Conservation (phyloP, 2,797 vertebrate genomes). For the Liasis olivaceus region DNA sequence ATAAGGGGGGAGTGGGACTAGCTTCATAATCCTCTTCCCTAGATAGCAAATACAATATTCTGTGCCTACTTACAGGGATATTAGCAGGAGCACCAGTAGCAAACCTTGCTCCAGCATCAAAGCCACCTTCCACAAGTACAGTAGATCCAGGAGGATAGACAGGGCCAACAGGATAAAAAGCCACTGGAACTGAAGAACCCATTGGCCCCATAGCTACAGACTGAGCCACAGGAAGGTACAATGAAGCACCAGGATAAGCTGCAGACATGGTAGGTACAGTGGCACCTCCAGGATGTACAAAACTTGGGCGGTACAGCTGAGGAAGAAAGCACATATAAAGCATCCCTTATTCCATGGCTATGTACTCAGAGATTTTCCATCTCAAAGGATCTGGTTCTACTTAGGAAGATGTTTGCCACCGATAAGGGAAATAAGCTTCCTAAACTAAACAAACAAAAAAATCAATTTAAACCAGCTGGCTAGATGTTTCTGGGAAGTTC, state of each 20-base stretch:
- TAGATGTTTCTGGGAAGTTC: background rate
- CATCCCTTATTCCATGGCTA: background rate
- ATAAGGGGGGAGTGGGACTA: background rate
- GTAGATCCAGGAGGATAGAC: slow-evolving; percentile 88
- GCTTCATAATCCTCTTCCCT: background rate
- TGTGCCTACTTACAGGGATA: slow-evolving; percentile 86
- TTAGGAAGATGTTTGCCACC: background rate
- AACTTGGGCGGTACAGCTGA: slow-evolving; percentile 94
- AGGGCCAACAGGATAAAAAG: slow-evolving; percentile 90
- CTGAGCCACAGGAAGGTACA: slow-evolving; percentile 91
- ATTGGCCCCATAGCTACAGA: slow-evolving; percentile 84
- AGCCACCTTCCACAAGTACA: slow-evolving; percentile 88
- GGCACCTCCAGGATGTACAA: slow-evolving; percentile 88
- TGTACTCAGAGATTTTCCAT: background rate
- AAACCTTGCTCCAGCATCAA: slow-evolving; percentile 90
- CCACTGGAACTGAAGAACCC: slow-evolving; percentile 90
- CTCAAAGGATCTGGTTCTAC: background rate
- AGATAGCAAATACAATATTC: rapidly evolving
- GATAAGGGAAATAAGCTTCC: background rate
- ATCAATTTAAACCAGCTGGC: background rate
- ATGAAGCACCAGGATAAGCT: slow-evolving; percentile 86
- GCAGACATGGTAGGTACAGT: slow-evolving; percentile 90
- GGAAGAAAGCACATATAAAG: background rate
- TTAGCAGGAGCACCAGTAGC: slow-evolving; percentile 80
- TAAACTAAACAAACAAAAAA: background rate